Evolutionary conservation across 2,888 invertebrate species (phyloP), one percentile per base, ranked within the genome.

Genomic region (Muscina levida): DNA sequence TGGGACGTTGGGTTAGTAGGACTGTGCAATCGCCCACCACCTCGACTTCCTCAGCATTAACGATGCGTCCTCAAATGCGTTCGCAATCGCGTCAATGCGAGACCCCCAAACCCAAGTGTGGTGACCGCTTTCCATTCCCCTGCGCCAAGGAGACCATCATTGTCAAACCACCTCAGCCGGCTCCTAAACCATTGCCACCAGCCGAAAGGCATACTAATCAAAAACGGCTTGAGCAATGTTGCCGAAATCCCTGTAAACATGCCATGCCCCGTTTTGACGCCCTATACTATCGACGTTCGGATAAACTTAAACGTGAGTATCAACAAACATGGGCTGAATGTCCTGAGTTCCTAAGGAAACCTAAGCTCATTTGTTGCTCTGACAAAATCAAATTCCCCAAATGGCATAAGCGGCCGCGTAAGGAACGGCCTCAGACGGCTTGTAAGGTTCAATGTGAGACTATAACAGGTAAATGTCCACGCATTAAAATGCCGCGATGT

Each of bases 301-400:
- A 90, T 62, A 89, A 87, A 73, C 83, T 84, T 0, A 84, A 85
- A 11, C 85, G 87, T 0, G 79, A 78, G 15, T 89, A 89, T 72
- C 86, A 86, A 82, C 90, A 87, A 59, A 89, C 89, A 1, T 89
- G 90, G 89, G 84, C 86, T 1, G 84, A 86, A 24, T 89, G 90
- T 44, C 88, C 89, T 0, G 84, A 86, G 0, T 57, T 77, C 15
- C 4, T 78, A 17, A 83, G 85, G 0, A 86, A 85, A 22, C 83
- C 84, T 19, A 84, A 84, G 22, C 85, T 86, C 17, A 72, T 86
- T 1, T 89, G 89, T 65, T 84, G 85, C 26, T 82, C 75, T 10
- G 79, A 82, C 0, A 76, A 81, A 0, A 22, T 82, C 0, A 72
- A 77, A 4, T 37, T 22, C 11, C 85, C 86, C 0, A 85, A 85